These are phyloP conservation scores for Drosophila hamatofila DNA, from an alignment of 2,888 invertebrate genomes.

Conservation along the genomic window DNA sequence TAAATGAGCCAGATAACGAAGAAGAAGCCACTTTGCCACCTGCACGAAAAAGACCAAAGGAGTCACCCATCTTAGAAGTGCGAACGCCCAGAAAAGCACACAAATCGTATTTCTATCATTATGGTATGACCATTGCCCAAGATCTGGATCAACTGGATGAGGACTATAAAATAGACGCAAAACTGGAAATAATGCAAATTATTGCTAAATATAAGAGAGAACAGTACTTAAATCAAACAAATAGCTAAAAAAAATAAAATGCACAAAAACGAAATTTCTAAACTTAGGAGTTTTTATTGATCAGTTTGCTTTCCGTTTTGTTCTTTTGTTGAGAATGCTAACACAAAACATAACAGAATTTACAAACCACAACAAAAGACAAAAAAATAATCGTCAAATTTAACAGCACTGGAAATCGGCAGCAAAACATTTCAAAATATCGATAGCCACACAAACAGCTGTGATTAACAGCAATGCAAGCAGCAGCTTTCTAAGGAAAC, in stretches of 20 bases:
- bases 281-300: no score
- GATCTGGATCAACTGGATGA: conserved; percentile 57
- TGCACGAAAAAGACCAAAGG: conserved; percentile 25
- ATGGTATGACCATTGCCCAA: conserved; percentile 59
- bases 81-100: conserved; percentile 12
- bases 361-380: conserved; percentile 50
- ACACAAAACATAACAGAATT: conserved; percentile 28
- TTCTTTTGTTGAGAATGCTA: conserved; percentile 43
- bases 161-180: conserved; percentile 57
- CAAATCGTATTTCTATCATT: conserved; percentile 47
- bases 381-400: not conserved
- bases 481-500: conserved; percentile 35
- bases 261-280: not conserved
- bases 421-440: conserved; percentile 15
- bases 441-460: conserved; percentile 41
- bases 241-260: conserved; percentile 28
- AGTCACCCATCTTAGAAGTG: conserved; percentile 9
- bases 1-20: conserved; percentile 21
- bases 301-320: not conserved
- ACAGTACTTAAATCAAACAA: conserved; percentile 46
- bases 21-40: conserved; percentile 12
- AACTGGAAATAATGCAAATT: conserved; percentile 58
- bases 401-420: conserved; percentile 32
- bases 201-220: conserved; percentile 55
- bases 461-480: conserved; percentile 18